Conservation (phyloP, 2,113 vertebrate genomes). For the Strix aluco region DNA sequence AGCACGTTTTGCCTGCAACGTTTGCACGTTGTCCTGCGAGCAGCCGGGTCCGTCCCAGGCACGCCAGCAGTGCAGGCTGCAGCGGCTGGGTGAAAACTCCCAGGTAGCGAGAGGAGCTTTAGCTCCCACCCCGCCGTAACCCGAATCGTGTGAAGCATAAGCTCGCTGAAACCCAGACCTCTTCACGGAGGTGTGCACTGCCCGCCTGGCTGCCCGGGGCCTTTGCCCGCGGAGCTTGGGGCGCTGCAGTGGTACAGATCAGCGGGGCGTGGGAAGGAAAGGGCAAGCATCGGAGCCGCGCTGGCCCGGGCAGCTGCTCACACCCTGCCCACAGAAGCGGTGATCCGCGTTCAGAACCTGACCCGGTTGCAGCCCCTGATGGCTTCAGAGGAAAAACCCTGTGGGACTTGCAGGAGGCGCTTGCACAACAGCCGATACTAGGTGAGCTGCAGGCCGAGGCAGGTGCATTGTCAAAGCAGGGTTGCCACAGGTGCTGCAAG, state of each 20-base stretch:
- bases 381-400: background rate
- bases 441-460: background rate
- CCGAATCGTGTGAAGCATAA: background rate
- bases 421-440: slow-evolving; percentile 15
- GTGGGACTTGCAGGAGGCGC: background rate
- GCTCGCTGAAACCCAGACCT: background rate
- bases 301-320: background rate
- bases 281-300: fast-evolving
- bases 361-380: background rate
- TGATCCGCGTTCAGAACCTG: background rate
- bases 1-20: background rate
- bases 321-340: background rate
- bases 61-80: background rate
- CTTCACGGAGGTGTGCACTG: background rate
- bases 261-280: background rate
- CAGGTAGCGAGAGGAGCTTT: fast-evolving
- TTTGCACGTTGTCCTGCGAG: fast-evolving
- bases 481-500: background rate
- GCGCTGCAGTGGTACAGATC: no score
- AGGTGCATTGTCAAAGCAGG: background rate
- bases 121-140: background rate
- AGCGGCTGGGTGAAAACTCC: background rate
- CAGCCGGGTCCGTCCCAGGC: background rate
- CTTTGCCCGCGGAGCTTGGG: background rate
- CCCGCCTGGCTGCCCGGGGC: fast-evolving